Conservation (phyloP, 2,888 invertebrate species). For the Lithophane semibrunnea region DNA sequence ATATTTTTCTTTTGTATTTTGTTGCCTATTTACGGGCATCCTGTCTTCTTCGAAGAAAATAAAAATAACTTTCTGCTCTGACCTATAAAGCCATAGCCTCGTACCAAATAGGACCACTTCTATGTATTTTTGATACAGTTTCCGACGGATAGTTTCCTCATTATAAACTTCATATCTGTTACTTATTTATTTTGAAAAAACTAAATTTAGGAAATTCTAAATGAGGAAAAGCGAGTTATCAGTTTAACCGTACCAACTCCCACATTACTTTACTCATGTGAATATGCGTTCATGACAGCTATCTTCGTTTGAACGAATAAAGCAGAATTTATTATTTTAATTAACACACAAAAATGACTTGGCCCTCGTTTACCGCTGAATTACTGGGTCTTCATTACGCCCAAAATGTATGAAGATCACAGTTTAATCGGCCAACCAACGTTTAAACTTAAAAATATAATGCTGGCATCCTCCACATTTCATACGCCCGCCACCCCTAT, state of each 20-base stretch:
- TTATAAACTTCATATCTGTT: slow-evolving; percentile 8
- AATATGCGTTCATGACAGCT: slow-evolving; percentile 2
- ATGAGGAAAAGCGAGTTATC: slow-evolving; percentile 1
- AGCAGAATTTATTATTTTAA: slow-evolving; percentile 54
- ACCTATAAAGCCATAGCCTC: slow-evolving; percentile 20
- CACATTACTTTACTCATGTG: background rate
- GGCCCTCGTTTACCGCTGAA: slow-evolving; percentile 34
- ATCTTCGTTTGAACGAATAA: slow-evolving; percentile 10
- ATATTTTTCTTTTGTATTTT: slow-evolving; percentile 53
- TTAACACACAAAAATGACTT: slow-evolving; percentile 47
- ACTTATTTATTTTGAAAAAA: background rate
- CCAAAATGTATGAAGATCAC: slow-evolving; percentile 56
- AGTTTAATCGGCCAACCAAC: slow-evolving; percentile 50
- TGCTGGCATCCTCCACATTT: slow-evolving; percentile 68
- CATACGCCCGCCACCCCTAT: slow-evolving; percentile 78
- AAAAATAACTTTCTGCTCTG: slow-evolving; percentile 38
- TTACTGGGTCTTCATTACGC: slow-evolving; percentile 53
- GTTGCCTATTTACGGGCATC: slow-evolving; percentile 30
- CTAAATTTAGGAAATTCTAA: background rate
- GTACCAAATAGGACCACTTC: slow-evolving; percentile 21
- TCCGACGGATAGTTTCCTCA: slow-evolving; percentile 8
- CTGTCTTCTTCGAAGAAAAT: slow-evolving; percentile 33
- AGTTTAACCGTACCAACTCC: background rate
- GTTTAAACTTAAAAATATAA: slow-evolving; percentile 69
- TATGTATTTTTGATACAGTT: slow-evolving; percentile 23